phyloP scores from a whole-genome alignment of 2,797 vertebrate genomes.

The Phaenicophaeus curvirostris region DNA sequence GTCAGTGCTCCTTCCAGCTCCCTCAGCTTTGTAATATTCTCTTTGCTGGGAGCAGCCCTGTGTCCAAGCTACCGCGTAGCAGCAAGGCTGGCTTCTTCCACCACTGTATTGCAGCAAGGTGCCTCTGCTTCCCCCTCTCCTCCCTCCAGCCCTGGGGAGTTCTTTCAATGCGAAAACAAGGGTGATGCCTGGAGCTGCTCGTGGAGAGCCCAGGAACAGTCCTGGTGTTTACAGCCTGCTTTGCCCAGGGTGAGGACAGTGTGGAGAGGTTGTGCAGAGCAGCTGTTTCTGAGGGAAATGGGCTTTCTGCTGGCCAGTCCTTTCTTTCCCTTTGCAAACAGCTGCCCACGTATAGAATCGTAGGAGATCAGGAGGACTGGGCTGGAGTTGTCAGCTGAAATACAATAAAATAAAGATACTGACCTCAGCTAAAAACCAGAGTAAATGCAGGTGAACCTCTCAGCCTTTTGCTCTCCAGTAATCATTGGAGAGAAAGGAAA shows the following conservation, averaged over 20 bases:
- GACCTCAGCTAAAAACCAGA: not conserved
- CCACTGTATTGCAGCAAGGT: fast-evolving
- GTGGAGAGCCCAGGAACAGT: not conserved
- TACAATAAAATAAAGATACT: not conserved
- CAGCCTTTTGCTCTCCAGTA: not conserved
- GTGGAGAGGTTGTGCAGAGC: not conserved
- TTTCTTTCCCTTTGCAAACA: not conserved
- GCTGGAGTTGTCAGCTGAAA: not conserved
- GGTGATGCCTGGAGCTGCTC: not conserved
- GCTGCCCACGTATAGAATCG: not conserved
- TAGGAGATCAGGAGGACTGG: not conserved
- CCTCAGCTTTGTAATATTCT: not conserved
- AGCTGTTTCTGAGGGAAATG: not conserved
- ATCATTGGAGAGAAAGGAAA: not conserved
- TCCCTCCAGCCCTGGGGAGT: not conserved
- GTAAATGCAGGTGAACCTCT: not conserved
- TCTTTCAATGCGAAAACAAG: too few relatives aligned
- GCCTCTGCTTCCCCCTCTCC: not conserved
- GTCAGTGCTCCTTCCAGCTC: too few relatives aligned
- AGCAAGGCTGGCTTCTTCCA: not conserved
- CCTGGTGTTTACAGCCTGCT: not conserved
- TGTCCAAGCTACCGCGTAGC: not conserved
- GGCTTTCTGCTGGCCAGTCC: not conserved
- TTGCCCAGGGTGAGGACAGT: not conserved
- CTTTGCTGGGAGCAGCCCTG: not conserved